Evolutionary conservation across 1,140 invertebrate species (phyloP), one percentile per base, ranked within the genome.

Genomic region (Lucilia cuprina): DNA sequence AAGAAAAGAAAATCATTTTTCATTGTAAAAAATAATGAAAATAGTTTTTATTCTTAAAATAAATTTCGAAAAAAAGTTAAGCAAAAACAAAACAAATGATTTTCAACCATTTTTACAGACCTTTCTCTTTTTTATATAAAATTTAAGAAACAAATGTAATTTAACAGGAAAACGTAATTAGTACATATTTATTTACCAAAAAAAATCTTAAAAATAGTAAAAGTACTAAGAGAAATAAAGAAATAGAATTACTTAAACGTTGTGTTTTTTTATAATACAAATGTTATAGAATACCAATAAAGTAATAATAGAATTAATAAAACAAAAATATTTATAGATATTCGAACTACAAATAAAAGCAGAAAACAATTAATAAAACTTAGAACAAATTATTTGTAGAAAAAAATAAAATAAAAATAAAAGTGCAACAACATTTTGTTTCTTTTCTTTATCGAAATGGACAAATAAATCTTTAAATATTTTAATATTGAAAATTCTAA

Each of bases 141-240:
- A 2, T 41, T 55, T 55, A 55, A 30, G 25, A 30, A 30, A 55
- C 7, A 55, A 55, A 12, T 55, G 41, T 41, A 3, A 41, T 41
- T 41, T 41, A 55, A 55, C 50, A 55, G 50, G 50, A 55, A 55
- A 55, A 55, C 41, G 41, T 55, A 55, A 55, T 41, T 41, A 55
- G 17, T 55, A 55, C 50, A 55, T 55, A 12, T 55, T 82, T 82
- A 55, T 55, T 65, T 82, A 49, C 19, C 55, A 82, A 65, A 55
- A 30, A n/a, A 82, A 49, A 19, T 65, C 80, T 55, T 82, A 82
- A 82, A 55, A 55, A 65, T 65, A 55, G 14, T 34, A 49, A 19
- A 80, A 82, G 74, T 41, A 82, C 49, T 82, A 82, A 82, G 80
- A 55, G 17, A 55, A 35, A 30, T 30, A 30, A 30, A 30, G 25